These are phyloP conservation scores for Salarias fasciatus DNA, from an alignment of 2,797 vertebrate species.

Conservation along the genomic window DNA sequence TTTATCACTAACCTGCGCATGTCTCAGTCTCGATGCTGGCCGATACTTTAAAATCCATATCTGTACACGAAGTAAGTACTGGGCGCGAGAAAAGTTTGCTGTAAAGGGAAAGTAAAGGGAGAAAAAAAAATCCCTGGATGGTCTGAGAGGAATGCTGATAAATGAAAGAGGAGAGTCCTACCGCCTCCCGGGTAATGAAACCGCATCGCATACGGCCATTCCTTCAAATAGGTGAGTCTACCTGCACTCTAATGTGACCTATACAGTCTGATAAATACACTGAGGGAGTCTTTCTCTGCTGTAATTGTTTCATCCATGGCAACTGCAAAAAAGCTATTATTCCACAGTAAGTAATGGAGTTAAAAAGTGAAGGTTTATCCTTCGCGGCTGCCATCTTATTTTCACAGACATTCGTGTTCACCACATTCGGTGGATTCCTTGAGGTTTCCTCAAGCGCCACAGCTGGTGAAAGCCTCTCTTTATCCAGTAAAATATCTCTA, in stretches of 20 bases:
- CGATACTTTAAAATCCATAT: constrained; percentile 31
- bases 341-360: neutral
- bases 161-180: constrained; percentile 32
- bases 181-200: constrained; percentile 15
- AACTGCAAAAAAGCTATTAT: neutral
- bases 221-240: neutral
- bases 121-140: neutral
- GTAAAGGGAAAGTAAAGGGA: neutral
- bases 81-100: constrained; percentile 11
- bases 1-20: constrained; percentile 32
- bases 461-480: neutral
- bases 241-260: neutral
- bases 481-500: neutral
- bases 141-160: constrained; percentile 31
- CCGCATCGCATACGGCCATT: constrained; percentile 7
- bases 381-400: neutral
- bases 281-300: too few species aligned
- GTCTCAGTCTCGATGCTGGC: constrained; percentile 28
- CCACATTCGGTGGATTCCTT: neutral
- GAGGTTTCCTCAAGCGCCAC: neutral
- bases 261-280: neutral
- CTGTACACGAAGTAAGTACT: constrained; percentile 23
- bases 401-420: neutral
- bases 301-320: neutral
- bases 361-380: neutral